Evolutionary conservation across 2,797 vertebrate genomes (phyloP).

Genomic region (Fratercula arctica): DNA sequence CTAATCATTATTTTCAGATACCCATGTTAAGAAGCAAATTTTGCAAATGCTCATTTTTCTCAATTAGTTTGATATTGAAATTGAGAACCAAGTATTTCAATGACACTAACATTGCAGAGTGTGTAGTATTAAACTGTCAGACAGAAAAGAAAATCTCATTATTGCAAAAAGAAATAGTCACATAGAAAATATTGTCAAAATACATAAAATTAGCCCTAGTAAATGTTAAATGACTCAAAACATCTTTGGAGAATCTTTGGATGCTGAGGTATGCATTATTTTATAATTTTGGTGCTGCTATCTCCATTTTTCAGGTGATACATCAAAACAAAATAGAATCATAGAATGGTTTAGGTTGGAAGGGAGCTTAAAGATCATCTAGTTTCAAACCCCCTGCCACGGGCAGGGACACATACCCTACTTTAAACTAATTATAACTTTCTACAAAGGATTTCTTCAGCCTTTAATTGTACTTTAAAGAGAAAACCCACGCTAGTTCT

Average conservation of each 20-base stretch:
- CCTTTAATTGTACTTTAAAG: background rate
- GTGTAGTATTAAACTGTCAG: background rate
- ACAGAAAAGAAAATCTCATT: background rate
- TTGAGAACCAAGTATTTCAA: background rate
- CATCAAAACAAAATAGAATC: background rate
- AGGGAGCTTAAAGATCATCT: background rate
- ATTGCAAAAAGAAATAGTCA: background rate
- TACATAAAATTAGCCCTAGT: background rate
- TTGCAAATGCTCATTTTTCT: background rate
- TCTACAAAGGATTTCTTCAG: background rate
- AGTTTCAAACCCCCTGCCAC: background rate
- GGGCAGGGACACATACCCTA: background rate
- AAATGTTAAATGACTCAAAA: background rate
- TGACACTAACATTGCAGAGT: background rate
- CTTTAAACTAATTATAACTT: background rate
- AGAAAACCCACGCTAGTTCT: background rate
- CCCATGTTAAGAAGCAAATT: background rate
- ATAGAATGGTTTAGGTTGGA: background rate
- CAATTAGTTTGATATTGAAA: background rate
- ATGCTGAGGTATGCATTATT: background rate
- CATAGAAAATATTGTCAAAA: background rate
- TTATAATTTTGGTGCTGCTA: background rate
- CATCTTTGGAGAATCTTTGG: background rate
- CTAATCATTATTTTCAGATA: background rate
- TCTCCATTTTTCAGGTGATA: background rate